Percentiles rank a stretch among this genome's conserved stretches.
phyloP scores from a whole-genome alignment of 2,113 vertebrate genomes.

The Odontophorus gujanensis region DNA sequence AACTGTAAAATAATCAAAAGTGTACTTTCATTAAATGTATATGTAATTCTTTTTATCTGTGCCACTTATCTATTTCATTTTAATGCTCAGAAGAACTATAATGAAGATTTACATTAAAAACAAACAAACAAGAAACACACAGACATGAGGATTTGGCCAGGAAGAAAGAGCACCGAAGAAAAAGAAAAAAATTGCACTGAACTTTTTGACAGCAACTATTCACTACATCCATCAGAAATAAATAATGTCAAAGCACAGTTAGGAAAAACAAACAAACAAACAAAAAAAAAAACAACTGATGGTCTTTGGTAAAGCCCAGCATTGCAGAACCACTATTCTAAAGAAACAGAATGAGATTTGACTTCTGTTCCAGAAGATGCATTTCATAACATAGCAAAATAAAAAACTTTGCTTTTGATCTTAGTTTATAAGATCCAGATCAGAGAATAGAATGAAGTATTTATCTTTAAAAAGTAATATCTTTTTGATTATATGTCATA shows the following conservation, averaged over 20 bases:
- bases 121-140: neutral
- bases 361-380: slow-evolving; percentile 31
- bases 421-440: slow-evolving; percentile 58
- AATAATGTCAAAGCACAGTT: neutral
- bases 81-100: neutral
- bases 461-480: slow-evolving; percentile 67
- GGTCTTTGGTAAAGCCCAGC: neutral
- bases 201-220: neutral
- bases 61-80: neutral
- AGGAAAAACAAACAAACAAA: too few species aligned
- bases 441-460: slow-evolving; percentile 23
- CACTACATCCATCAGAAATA: neutral
- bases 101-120: neutral
- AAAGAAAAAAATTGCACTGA: neutral
- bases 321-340: neutral
- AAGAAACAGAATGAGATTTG: neutral
- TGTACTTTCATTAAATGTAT: fast-evolving
- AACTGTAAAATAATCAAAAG: neutral
- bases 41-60: neutral
- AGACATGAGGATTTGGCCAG: neutral
- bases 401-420: slow-evolving; percentile 13
- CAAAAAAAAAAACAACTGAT: neutral
- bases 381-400: neutral
- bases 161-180: neutral
- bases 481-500: slow-evolving; percentile 61